Conservation (phyloP, 64 coral and sea anemone genomes). For the Hydrozoanthus tunicans region DNA sequence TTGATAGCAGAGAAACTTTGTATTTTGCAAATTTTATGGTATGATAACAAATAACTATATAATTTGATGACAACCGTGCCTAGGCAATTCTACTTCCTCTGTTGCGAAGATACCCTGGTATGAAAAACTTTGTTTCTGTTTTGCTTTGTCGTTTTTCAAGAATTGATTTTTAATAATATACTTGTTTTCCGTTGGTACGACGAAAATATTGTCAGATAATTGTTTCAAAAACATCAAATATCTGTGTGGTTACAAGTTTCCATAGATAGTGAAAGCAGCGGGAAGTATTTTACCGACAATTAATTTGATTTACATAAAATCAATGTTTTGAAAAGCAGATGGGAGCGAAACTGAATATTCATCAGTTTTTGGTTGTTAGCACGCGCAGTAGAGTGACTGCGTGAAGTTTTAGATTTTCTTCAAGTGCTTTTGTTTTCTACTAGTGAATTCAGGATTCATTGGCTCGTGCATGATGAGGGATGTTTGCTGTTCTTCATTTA, state of each 20-base stretch:
- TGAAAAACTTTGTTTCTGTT: constrained; percentile 23
- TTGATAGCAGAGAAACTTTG: not conserved
- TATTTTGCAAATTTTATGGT: not conserved
- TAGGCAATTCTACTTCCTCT: constrained; percentile 82
- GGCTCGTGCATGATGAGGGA: constrained; percentile 28
- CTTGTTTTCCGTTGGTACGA: constrained; percentile 15
- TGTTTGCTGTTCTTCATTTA: constrained; percentile 73
- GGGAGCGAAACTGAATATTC: constrained; percentile 57
- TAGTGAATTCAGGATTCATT: not conserved
- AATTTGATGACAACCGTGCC: constrained; percentile 43
- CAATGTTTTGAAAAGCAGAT: not conserved
- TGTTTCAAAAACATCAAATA: not conserved
- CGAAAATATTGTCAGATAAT: constrained; percentile 17
- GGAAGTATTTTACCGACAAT: constrained; percentile 38
- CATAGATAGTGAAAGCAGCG: constrained; percentile 13
- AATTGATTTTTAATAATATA: constrained; percentile 30
- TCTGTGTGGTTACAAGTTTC: not conserved
- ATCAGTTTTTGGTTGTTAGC: not conserved
- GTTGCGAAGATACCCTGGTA: constrained; percentile 68
- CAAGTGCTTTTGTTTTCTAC: not conserved
- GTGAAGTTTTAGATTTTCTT: not conserved
- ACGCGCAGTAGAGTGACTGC: not conserved
- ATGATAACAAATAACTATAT: not conserved
- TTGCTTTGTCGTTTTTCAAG: not conserved
- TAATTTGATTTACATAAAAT: constrained; percentile 29